Base-by-base conservation (phyloP, 2,113 vertebrate genomes). In the Passerina amoena region DNA sequence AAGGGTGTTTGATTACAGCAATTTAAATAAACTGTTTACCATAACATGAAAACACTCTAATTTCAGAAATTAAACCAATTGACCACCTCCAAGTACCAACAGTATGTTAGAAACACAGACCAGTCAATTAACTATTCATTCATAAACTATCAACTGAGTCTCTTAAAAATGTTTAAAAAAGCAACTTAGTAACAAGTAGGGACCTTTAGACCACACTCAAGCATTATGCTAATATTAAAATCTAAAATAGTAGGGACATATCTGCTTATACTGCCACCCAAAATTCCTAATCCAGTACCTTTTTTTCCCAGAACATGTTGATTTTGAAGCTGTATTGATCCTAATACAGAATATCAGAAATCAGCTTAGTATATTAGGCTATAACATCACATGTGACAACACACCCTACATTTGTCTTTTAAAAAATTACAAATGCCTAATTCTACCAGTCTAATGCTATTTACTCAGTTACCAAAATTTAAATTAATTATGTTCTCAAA, bases 401-500 rank as follows among this genome's bases (percentile, higher is more conserved):
- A 78, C 30, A 95, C 38, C 66, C 86, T 65, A 82, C 65, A 77
- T 88, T 92, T 64, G 59, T 82, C 82, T 94, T 93, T 12, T 28
- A 96, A 97, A 97, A 88, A 91, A 77, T 79, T 35, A 86, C 31
- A 93, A 88, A 92, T 82, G 6, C 97, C 96, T 98, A 97, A 97
- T 98, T 98, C 96, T 97, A 98, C 95, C 96, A 98, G 97, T 95
- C 96, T 98, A 97, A 98, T 97, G 97, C 97, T 98, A 98, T 98
- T 98, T 98, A 98, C 98, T 98, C 97, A 98, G 98, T 98, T 98
- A 98, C 98, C 98, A 98, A 98, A 98, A 98, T 98, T 98, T 98
- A 98, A 98, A 98, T 98, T 98, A 98, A 98, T 98, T 98, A 98
- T 98, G 98, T 98, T 98, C 98, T 98, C 98, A 98, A 98, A 98